phyloP scores from a whole-genome alignment of 2,113 vertebrate species.

The Triplophysa tibetana region DNA sequence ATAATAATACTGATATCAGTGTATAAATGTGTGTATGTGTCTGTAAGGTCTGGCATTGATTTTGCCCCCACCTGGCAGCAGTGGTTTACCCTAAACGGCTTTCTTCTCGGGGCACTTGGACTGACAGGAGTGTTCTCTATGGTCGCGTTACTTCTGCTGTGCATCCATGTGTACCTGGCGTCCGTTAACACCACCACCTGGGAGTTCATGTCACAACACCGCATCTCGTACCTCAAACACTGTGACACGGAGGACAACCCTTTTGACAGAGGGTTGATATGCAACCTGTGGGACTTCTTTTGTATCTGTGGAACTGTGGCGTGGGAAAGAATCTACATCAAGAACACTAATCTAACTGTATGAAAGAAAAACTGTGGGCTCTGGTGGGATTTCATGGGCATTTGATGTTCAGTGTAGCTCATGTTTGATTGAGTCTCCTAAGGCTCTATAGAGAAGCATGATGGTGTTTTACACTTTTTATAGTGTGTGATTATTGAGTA shows the following conservation, averaged over 20 bases:
- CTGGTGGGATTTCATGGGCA: not conserved
- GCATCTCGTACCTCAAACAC: conserved; percentile 87
- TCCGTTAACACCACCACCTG: conserved; percentile 90
- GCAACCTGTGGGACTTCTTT: conserved; percentile 90
- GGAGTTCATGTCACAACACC: conserved; percentile 92
- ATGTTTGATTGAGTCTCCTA: not conserved
- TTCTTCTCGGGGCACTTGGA: conserved; percentile 78
- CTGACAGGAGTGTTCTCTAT: conserved; percentile 71
- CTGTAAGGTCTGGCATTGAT: conserved; percentile 82
- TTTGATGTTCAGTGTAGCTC: too few species aligned
- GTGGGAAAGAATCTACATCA: conserved; percentile 85
- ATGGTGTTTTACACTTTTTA: not conserved
- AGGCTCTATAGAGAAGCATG: not conserved
- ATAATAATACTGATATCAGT: not conserved
- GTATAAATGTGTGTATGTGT: not conserved
- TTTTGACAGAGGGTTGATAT: conserved; percentile 85
- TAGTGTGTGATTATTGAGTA: not conserved
- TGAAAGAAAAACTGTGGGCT: conserved; percentile 54
- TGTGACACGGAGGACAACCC: conserved; percentile 79
- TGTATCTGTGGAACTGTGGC: conserved; percentile 78
- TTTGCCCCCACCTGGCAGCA: conserved; percentile 71
- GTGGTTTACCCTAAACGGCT: conserved; percentile 78
- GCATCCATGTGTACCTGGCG: conserved; percentile 88
- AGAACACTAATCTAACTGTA: conserved; percentile 57
- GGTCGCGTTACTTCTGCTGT: conserved; percentile 80